Conservation (phyloP, 2,113 vertebrate species). For the Haemorhous mexicanus region DNA sequence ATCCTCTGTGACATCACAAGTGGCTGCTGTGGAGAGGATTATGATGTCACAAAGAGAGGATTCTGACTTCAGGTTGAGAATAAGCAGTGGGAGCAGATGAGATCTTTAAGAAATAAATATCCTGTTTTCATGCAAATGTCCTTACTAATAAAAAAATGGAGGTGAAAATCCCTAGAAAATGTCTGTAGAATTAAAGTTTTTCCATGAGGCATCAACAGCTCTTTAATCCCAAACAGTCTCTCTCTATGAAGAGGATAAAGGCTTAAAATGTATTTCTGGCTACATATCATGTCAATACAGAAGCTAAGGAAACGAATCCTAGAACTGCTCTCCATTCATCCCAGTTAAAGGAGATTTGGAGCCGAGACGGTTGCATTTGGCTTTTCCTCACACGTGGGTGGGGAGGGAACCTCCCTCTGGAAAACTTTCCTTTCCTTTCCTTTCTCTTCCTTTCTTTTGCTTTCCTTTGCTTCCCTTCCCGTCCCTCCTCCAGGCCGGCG, state of each 20-base stretch:
- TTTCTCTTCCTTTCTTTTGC: background rate
- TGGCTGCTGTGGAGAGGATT: conserved; percentile 57
- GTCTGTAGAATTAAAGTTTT: conserved; percentile 63
- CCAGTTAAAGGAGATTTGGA: conserved; percentile 51
- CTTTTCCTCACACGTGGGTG: background rate
- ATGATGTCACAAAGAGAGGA: conserved; percentile 65
- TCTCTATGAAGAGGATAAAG: conserved; percentile 55
- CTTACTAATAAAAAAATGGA: conserved; percentile 47
- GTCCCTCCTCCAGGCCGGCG: conserved; percentile 78
- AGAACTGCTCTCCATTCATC: conserved; percentile 49
- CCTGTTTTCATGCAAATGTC: conserved; percentile 49
- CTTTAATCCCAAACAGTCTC: conserved; percentile 60
- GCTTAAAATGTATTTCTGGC: conserved; percentile 66
- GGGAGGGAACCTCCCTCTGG: background rate
- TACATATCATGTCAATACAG: conserved; percentile 55
- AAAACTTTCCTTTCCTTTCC: background rate
- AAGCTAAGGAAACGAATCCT: conserved; percentile 48
- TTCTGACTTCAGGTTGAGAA: conserved; percentile 61
- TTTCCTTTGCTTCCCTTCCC: background rate
- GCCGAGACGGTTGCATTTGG: background rate
- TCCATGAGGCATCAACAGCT: conserved; percentile 57
- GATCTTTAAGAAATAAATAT: conserved; percentile 47
- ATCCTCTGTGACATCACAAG: conserved; percentile 64
- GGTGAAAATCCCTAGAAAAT: conserved; percentile 56
- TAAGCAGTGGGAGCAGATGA: conserved; percentile 39